A percentile compares a stretch with the other conserved stretches of the same genome.
Conservation (phyloP, 2,797 vertebrate species). For the Enteromius treurensis region DNA sequence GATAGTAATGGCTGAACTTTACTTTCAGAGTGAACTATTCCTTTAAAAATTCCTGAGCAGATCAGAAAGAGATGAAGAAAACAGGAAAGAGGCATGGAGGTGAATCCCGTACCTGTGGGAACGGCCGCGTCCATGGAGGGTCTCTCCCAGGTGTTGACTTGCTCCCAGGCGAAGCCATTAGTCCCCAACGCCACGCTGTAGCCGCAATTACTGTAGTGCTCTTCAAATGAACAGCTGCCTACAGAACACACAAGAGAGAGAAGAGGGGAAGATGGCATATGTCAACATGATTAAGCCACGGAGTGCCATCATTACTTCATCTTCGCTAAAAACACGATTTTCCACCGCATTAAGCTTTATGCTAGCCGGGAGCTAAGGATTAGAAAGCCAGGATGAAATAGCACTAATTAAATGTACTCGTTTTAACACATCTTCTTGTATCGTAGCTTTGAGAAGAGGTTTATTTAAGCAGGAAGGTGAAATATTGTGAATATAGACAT, state of each 20-base stretch:
- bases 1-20: neutral
- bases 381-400: slow-evolving; percentile 60
- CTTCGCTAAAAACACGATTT: slow-evolving; percentile 70
- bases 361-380: slow-evolving; percentile 69
- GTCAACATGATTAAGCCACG: slow-evolving; percentile 75
- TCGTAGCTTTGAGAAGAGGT: slow-evolving; percentile 65
- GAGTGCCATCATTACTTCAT: slow-evolving; percentile 76
- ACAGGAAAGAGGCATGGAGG: neutral
- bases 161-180: slow-evolving; percentile 97
- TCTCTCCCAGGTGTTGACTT: slow-evolving; percentile 97
- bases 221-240: slow-evolving; percentile 95
- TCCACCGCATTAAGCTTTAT: slow-evolving; percentile 74
- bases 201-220: slow-evolving; percentile 93
- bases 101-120: slow-evolving; percentile 84
- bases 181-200: slow-evolving; percentile 94
- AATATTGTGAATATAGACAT: neutral
- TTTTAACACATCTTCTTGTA: slow-evolving; percentile 62
- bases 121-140: slow-evolving; percentile 89
- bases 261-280: slow-evolving; percentile 61
- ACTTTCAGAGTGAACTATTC: neutral
- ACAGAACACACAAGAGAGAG: slow-evolving; percentile 59
- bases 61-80: slow-evolving; percentile 14
- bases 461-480: neutral
- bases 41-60: neutral
- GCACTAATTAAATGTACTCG: slow-evolving; percentile 64